phyloP scores from a whole-genome alignment of 1,140 invertebrate species.

The Polyergus mexicanus region DNA sequence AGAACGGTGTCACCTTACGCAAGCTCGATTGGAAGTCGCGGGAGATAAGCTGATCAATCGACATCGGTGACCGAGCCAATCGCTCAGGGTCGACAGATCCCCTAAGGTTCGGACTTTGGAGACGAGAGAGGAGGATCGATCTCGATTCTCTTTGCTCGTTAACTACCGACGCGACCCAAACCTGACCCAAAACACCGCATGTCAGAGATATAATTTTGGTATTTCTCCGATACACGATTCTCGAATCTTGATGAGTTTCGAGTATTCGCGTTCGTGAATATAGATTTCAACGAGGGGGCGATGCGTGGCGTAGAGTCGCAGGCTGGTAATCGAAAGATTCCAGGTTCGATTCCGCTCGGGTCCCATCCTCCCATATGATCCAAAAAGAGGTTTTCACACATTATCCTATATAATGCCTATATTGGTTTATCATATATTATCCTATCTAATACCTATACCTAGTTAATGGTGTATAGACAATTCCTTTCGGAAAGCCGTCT shows the following conservation, averaged over 20 bases:
- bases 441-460: no score
- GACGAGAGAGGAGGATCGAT: conserved; percentile 10
- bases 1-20: conserved; percentile 63
- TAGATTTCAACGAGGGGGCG: neutral
- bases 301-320: no score
- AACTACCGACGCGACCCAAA: conserved; percentile 27
- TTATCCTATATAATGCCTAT: no score
- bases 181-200: neutral
- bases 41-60: conserved; percentile 56
- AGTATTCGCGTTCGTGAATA: neutral
- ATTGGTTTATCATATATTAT: no score
- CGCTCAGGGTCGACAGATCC: conserved; percentile 47
- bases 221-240: conserved; percentile 11
- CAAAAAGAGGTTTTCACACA: no score
- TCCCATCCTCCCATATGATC: no score
- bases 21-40: conserved; percentile 65
- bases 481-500: no score
- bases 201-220: conserved; percentile 22
- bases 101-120: conserved; percentile 3
- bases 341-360: no score
- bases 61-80: conserved; percentile 28
- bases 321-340: no score
- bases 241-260: conserved; percentile 3
- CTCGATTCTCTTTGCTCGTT: conserved; percentile 25
- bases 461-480: no score